Evolutionary conservation across 30 jellyfish, hydroid and myxozoan species (phyloP).

Genomic region (Cassiopea andromeda): DNA sequence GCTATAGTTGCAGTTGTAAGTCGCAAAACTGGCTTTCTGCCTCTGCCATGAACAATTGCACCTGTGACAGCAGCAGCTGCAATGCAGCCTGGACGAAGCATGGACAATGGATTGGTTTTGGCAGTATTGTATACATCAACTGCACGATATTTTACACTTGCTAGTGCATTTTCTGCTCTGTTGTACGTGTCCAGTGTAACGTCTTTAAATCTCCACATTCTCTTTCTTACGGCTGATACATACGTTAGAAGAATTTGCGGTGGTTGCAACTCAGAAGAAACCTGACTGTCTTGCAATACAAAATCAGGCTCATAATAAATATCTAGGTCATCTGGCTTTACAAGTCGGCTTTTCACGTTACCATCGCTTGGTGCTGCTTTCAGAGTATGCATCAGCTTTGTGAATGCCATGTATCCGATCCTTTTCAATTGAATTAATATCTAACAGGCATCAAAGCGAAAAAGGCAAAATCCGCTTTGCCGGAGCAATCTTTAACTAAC

Average conservation of each 20-base stretch:
- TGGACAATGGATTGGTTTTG: conserved; percentile 35
- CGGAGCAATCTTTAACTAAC: neutral
- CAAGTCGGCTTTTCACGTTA: neutral
- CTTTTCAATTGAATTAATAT: too few relatives aligned
- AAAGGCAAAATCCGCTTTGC: too few relatives aligned
- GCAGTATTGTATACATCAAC: conserved; percentile 34
- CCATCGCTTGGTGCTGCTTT: conserved; percentile 30
- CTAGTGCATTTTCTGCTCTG: neutral
- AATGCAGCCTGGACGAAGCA: conserved; percentile 54
- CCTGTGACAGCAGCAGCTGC: conserved; percentile 52
- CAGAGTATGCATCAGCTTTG: conserved; percentile 4
- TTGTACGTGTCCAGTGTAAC: conserved; percentile 1
- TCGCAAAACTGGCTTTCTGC: conserved; percentile 50
- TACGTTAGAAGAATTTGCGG: conserved; percentile 13
- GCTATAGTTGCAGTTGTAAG: conserved; percentile 46
- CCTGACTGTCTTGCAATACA: neutral
- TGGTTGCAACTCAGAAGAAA: neutral
- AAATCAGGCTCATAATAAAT: conserved; percentile 39
- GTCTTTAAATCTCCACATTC: conserved; percentile 41
- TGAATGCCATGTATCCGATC: conserved; percentile 18
- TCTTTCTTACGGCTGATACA: conserved; percentile 40
- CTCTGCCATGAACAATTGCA: conserved; percentile 61
- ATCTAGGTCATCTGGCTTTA: conserved; percentile 42
- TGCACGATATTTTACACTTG: conserved; percentile 19
- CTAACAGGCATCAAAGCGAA: too few relatives aligned